Percentiles rank a stretch among this genome's conserved stretches.
Evolutionary conservation across 1,140 invertebrate genomes (phyloP).

Genomic region (Dreissena rostriformis): DNA sequence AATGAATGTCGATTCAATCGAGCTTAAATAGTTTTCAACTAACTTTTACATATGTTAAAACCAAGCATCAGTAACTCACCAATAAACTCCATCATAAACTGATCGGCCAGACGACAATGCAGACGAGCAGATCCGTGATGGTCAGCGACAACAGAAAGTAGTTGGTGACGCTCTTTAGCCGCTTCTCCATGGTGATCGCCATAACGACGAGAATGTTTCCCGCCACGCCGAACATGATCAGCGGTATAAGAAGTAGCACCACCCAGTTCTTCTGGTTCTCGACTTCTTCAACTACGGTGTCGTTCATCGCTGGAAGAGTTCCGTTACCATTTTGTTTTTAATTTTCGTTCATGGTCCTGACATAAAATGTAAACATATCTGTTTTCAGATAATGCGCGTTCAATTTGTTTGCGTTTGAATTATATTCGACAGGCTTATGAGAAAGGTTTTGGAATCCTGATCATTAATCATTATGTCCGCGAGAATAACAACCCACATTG

Average conservation of each 20-base stretch:
- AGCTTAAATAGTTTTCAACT: too few relatives aligned
- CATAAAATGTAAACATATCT: too few relatives aligned
- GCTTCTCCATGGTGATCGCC: constrained; percentile 96
- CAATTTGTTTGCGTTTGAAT: too few relatives aligned
- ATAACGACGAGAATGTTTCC: constrained; percentile 97
- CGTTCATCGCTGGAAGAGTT: constrained; percentile 14
- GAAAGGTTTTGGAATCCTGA: too few relatives aligned
- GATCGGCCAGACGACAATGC: constrained; percentile 88
- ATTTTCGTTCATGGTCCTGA: too few relatives aligned
- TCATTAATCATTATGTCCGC: too few relatives aligned
- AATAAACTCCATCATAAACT: constrained; percentile 82
- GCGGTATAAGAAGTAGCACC: constrained; percentile 69
- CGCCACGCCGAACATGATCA: constrained; percentile 83
- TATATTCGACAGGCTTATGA: too few relatives aligned
- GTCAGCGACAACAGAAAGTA: constrained; percentile 97
- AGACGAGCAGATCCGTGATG: constrained; percentile 97
- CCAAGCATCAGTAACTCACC: constrained; percentile 82
- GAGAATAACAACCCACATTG: too few relatives aligned
- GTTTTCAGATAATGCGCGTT: too few relatives aligned
- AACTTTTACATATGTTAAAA: background rate
- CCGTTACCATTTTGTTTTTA: too few relatives aligned
- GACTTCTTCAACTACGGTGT: constrained; percentile 2
- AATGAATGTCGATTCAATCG: too few relatives aligned
- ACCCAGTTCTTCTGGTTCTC: constrained; percentile 65
- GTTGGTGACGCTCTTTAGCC: constrained; percentile 95